A percentile compares a stretch with the other conserved stretches of the same genome.
Conservation (phyloP, 1,140 invertebrate species). For the Drosophila navojoa region DNA sequence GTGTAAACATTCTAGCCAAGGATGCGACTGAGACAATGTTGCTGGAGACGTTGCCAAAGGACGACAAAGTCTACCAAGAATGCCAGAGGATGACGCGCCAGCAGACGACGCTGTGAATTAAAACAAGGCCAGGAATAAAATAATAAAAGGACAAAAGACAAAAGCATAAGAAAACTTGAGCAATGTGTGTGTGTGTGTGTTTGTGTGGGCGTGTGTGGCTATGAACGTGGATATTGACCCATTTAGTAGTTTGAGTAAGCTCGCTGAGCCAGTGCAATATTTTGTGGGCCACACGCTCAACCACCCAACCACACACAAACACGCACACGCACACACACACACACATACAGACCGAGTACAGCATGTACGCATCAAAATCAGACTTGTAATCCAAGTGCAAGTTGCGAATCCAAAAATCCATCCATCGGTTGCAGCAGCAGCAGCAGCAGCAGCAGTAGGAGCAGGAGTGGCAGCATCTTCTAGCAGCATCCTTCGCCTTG, state of each 20-base stretch:
- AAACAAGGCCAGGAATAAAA: constrained; percentile 82
- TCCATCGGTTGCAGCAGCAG: constrained; percentile 66
- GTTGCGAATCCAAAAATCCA: constrained; percentile 82
- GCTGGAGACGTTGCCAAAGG: constrained; percentile 48
- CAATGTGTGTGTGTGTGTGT: constrained; percentile 15
- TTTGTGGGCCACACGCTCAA: constrained; percentile 26
- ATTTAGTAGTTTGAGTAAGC: constrained; percentile 46
- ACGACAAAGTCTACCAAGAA: constrained; percentile 46
- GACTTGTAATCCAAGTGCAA: constrained; percentile 82
- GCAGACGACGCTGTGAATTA: constrained; percentile 81
- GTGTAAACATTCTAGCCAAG: constrained; percentile 63
- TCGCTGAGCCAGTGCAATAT: constrained; percentile 31
- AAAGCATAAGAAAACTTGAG: constrained; percentile 79
- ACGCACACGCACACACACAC: constrained; percentile 9
- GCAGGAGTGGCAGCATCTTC: constrained; percentile 54
- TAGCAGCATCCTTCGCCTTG: constrained; percentile 26
- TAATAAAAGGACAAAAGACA: constrained; percentile 82
- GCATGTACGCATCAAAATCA: constrained; percentile 82
- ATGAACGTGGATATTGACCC: constrained; percentile 56
- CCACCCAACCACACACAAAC: constrained; percentile 11
- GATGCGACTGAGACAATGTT: constrained; percentile 75
- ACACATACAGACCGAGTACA: constrained; percentile 29
- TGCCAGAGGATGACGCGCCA: constrained; percentile 70
- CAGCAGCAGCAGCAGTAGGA: too few species aligned
- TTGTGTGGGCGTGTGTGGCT: constrained; percentile 27